These are phyloP conservation scores for Drosophila prosaltans DNA, from an alignment of 1,140 invertebrate genomes.

Conservation along the genomic window DNA sequence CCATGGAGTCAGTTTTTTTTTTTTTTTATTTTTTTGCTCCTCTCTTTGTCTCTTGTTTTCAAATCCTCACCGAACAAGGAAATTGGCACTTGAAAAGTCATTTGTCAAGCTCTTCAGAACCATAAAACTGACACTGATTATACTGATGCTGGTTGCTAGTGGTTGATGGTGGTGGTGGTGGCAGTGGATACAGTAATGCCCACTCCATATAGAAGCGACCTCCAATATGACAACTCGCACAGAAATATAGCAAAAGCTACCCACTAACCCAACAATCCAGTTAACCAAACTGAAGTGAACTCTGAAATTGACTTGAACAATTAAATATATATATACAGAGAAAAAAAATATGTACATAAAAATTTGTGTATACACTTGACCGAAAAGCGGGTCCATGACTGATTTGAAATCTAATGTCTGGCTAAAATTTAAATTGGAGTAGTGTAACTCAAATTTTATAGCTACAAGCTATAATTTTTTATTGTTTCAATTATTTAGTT, in stretches of 20 bases:
- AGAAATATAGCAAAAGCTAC: background rate
- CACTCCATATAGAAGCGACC: slow-evolving; percentile 7
- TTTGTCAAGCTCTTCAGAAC: slow-evolving; percentile 22
- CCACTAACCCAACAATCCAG: slow-evolving; percentile 18
- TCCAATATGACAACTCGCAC: background rate
- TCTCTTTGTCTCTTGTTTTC: slow-evolving; percentile 30
- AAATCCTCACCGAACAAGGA: slow-evolving; percentile 16
- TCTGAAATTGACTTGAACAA: slow-evolving; percentile 17
- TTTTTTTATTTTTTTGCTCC: background rate
- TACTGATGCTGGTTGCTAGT: background rate
- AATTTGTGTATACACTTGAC: no score
- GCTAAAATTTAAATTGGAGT: no score
- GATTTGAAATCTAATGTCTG: no score
- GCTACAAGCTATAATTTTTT: no score
- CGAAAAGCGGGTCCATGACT: no score
- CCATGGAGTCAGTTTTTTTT: slow-evolving; percentile 23
- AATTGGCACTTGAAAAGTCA: slow-evolving; percentile 24
- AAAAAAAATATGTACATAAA: background rate
- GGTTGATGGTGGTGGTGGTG: background rate
- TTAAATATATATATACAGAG: slow-evolving; percentile 1
- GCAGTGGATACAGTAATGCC: background rate
- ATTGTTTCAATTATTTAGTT: no score
- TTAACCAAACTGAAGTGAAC: slow-evolving; percentile 21
- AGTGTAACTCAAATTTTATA: no score
- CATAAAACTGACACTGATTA: slow-evolving; percentile 20